A percentile compares a stretch with the other conserved stretches of the same genome.
Conservation (phyloP, 2,888 invertebrate genomes). For the Heteropelma amictum region DNA sequence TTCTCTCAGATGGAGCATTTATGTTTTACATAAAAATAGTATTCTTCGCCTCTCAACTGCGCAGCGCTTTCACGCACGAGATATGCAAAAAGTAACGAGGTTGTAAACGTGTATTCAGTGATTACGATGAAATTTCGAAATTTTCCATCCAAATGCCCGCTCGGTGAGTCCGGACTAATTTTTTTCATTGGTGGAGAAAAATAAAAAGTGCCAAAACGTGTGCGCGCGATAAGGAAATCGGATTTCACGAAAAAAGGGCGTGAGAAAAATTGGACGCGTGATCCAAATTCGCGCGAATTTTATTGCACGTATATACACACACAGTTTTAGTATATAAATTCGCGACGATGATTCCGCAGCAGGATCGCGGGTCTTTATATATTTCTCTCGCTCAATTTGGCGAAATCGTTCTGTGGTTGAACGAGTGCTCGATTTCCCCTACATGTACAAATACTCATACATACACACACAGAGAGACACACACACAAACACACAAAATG, state of each 20-base stretch:
- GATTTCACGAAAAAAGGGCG: no score
- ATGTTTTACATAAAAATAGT: no score
- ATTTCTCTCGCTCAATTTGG: slow-evolving; percentile 56
- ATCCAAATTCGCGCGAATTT: neutral
- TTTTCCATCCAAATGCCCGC: no score
- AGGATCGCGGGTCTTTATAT: slow-evolving; percentile 54
- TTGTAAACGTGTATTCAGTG: no score
- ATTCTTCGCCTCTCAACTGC: no score
- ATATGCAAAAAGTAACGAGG: no score
- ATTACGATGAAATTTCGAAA: no score
- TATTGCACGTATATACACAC: slow-evolving; percentile 3
- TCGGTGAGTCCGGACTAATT: no score
- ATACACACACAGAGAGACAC: neutral
- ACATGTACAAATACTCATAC: neutral
- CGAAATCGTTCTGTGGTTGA: slow-evolving; percentile 53
- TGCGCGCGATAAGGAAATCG: no score
- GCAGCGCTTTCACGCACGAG: no score
- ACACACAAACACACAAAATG: neutral
- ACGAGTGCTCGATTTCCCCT: slow-evolving; percentile 22
- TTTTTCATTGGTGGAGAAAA: neutral
- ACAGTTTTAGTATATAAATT: no score
- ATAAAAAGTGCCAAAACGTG: neutral
- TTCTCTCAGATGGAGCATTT: no score
- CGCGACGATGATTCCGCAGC: slow-evolving; percentile 62
- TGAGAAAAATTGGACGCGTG: neutral